Base-by-base conservation (phyloP, 2,113 vertebrate genomes). In the Gila orcuttii region DNA sequence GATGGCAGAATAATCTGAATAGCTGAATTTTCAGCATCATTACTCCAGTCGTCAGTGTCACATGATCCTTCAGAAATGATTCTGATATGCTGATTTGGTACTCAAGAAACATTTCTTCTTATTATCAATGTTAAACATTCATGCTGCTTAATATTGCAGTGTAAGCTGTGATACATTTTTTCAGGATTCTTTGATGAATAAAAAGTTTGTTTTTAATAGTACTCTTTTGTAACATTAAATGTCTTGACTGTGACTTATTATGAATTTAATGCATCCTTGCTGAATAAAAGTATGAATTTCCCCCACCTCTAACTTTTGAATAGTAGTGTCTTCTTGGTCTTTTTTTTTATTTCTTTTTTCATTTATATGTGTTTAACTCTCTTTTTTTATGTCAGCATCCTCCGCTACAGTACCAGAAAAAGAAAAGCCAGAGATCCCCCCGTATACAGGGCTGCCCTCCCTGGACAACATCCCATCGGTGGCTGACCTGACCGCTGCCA, bases 401-500 rank as follows among this genome's bases (percentile, higher is more conserved):
- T 50, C 52, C 1, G 69, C 88, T 23, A 15, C 87, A 50, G 84
- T 28, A n/a, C 78, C 85, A n/a, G 80, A 90, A 11, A 93, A 19
- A 82, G 93, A 93, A 84, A 94, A 91, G 88, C 90, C 93, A 0
- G 87, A 90, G 79, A 90, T 94, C 39, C n/a, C 90, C 0, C 92
- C 93, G 0, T 39, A 92, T 17, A 28, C 90, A 0, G 94, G 92
- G 11, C 91, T 94, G 19, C 94, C 93, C 21, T 91, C 87, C 1
- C 75, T 94, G 11, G 92, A 92, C 89, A 95, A 92, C 91, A 93
- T 94, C 31, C 93, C 94, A 2, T 94, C 94, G 0, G 95, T 95
- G 0, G 94, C 96, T 0, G 96, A 96, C 84, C 91, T 95, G 90
- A 2, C 96, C 31, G 94, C 97, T 87, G 92, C 94, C 89, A 83